Conservation (phyloP, 2,113 vertebrate genomes). For the Eptesicus fuscus region DNA sequence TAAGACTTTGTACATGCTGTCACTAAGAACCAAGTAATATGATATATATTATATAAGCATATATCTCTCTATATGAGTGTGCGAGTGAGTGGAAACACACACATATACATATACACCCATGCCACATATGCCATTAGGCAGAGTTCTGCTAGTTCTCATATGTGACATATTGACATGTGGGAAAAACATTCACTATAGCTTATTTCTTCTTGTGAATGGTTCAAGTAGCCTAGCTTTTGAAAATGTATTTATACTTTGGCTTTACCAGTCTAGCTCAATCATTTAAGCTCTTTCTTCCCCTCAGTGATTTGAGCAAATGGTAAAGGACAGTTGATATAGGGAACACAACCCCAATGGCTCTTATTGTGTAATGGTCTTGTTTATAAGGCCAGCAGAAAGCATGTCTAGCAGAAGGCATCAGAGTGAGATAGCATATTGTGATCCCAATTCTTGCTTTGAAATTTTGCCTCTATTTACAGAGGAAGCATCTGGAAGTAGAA, state of each 20-base stretch:
- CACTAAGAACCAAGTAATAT: not conserved
- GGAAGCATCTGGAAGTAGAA: not conserved
- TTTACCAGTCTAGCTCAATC: not conserved
- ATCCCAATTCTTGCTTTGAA: not conserved
- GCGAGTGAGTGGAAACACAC: not conserved
- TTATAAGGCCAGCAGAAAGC: not conserved
- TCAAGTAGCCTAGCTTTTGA: not conserved
- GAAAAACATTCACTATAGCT: not conserved
- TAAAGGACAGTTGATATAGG: not conserved
- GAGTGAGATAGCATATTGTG: not conserved
- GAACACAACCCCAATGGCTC: fast-evolving
- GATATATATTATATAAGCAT: not conserved
- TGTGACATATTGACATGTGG: not conserved
- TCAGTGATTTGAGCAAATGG: not conserved
- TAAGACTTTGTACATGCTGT: slow-evolving; percentile 32
- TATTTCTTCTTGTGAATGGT: not conserved
- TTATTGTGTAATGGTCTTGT: not conserved
- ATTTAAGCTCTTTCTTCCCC: not conserved
- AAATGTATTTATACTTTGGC: not conserved
- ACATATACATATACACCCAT: not conserved
- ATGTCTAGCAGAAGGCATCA: not conserved
- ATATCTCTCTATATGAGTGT: not conserved
- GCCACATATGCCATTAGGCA: not conserved
- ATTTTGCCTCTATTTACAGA: not conserved
- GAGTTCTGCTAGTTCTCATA: not conserved